Base-by-base conservation (phyloP, 2,113 vertebrate species). In the Prunella himalayana region DNA sequence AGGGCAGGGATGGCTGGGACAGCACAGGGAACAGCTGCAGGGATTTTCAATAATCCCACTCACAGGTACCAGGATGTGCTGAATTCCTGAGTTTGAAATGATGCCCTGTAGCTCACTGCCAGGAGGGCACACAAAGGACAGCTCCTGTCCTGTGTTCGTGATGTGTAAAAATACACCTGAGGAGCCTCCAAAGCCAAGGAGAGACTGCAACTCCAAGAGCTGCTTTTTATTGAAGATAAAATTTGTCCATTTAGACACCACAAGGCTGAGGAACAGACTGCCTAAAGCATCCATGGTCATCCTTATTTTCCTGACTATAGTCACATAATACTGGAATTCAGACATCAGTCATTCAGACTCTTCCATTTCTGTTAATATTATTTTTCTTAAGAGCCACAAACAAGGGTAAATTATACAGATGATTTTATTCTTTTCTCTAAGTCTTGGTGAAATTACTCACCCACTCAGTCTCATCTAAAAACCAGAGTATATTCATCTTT, bases 101-200 rank as follows among this genome's bases (percentile, higher is more conserved):
- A 19, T 1, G 6, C 17, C 57, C 18, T 7, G 11, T 4, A 17
- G 14, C 37, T 42, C 20, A 5, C 7, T 39, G 39, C 42, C 78
- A 60, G 70, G 21, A 66, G 30, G 35, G 47, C 44, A 47, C 15
- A 33, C 15, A 33, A 44, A 37, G 61, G 2, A 20, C 19, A 3
- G 23, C 30, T 7, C 57, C 49, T 56, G 28, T 14, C 31, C 57
- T 22, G 0, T 5, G 15, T 3, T 15, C 6, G 1, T 5, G 17
- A 3, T 0, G 5, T 10, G 7, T 2, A 12, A 8, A 6, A 70
- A 57, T 1, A 19, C 13, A 35, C 1, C 41, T 7, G 15, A 92
- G 49, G 31, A 68, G 53, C 17, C 47, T 71, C 39, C 60, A 73
- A 60, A 86, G 60, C 21, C 24, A 47, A 66, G 42, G 13, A 45